Evolutionary conservation across 1,140 invertebrate species (phyloP).

Genomic region (Latrodectus geometricus): DNA sequence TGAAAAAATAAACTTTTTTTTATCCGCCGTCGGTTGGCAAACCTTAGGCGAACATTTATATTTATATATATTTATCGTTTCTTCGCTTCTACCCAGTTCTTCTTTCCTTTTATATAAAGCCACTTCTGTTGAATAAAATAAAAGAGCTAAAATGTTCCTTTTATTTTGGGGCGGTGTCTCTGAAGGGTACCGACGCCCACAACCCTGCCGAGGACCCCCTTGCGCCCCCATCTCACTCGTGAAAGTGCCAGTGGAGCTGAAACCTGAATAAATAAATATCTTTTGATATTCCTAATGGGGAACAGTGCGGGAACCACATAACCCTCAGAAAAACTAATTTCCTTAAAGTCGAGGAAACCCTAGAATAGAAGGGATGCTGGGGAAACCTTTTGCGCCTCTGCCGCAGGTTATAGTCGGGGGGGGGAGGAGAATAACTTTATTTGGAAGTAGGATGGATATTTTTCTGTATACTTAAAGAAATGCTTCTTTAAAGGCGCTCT

Average conservation of each 20-base stretch:
- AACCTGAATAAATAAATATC: slow-evolving; percentile 43
- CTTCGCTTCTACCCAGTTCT: not conserved
- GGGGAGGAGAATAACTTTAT: slow-evolving; percentile 49
- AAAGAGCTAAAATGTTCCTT: not conserved
- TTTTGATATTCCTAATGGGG: slow-evolving; percentile 39
- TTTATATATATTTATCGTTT: not conserved
- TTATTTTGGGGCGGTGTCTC: not conserved
- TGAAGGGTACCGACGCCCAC: not conserved
- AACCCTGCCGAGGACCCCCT: not conserved
- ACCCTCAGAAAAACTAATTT: slow-evolving; percentile 51
- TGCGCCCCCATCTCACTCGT: not conserved
- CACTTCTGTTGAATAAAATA: not conserved
- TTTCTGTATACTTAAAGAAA: slow-evolving; percentile 23
- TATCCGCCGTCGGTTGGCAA: too few relatives aligned
- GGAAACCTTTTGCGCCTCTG: not conserved
- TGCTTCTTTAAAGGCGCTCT: not conserved
- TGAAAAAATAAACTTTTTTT: too few relatives aligned
- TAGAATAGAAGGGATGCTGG: not conserved
- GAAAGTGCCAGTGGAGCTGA: not conserved
- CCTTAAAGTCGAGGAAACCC: not conserved
- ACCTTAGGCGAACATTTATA: too few relatives aligned
- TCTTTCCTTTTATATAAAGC: not conserved
- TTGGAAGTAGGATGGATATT: slow-evolving; percentile 49
- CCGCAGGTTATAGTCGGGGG: slow-evolving; percentile 42
- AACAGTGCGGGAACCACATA: slow-evolving; percentile 17